Evolutionary conservation across 2,888 invertebrate genomes (phyloP).

Genomic region (Ernsta delagoae): DNA sequence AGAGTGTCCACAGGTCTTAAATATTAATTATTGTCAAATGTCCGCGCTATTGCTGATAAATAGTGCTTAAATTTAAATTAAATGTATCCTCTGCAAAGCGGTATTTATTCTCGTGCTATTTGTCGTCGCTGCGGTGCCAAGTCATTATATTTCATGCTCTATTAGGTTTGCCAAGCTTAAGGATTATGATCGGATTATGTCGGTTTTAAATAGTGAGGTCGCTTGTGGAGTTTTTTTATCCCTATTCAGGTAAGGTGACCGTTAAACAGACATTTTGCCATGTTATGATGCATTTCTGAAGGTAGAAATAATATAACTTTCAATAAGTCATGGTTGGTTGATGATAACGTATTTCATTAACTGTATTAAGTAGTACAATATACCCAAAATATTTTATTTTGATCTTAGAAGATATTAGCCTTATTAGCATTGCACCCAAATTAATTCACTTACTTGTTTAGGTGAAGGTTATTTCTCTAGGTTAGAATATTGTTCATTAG

Average conservation of each 20-base stretch:
- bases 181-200: constrained; percentile 1
- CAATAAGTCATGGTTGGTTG: no score
- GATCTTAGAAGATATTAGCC: no score
- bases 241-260: background rate
- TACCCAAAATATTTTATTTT: no score
- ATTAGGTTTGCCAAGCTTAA: constrained; percentile 20
- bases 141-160: constrained; percentile 24
- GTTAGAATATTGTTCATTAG: background rate
- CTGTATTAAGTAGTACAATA: no score
- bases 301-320: no score
- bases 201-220: background rate
- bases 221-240: background rate
- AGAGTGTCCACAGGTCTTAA: background rate
- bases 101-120: constrained; percentile 15
- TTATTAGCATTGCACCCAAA: no score
- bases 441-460: no score
- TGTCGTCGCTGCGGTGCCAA: constrained; percentile 22
- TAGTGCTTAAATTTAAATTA: constrained; percentile 20
- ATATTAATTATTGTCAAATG: background rate
- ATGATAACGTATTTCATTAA: no score
- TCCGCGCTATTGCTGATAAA: constrained; percentile 6
- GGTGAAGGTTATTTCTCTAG: background rate
- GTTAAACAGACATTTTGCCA: background rate
- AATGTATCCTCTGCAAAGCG: constrained; percentile 17
- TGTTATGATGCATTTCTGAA: background rate